Evolutionary conservation across 2,888 invertebrate genomes (phyloP).

Genomic region (Aphodius granarius): DNA sequence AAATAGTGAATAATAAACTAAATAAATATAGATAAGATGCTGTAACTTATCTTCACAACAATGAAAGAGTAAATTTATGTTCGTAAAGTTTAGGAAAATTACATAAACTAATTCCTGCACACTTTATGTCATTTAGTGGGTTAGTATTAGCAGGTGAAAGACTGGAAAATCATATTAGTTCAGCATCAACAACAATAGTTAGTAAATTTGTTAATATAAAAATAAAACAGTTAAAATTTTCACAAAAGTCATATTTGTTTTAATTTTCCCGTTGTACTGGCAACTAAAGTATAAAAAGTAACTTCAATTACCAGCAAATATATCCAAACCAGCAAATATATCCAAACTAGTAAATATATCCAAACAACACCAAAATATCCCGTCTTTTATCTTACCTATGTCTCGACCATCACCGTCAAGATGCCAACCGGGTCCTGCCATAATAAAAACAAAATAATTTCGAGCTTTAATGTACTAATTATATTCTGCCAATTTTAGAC

Average conservation of each 20-base stretch:
- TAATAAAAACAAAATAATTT: conserved; percentile 6
- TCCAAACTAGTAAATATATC: background rate
- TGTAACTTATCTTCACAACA: too few species aligned
- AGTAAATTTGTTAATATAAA: too few species aligned
- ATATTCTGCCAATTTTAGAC: background rate
- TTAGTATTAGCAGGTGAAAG: too few species aligned
- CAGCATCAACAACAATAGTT: too few species aligned
- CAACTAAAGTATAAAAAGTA: background rate
- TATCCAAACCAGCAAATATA: background rate
- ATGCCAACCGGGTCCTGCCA: background rate
- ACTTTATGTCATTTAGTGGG: too few species aligned
- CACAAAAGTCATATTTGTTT: background rate
- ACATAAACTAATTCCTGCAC: too few species aligned
- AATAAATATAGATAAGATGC: too few species aligned
- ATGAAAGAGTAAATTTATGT: too few species aligned
- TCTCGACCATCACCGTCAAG: background rate
- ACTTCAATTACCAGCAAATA: background rate
- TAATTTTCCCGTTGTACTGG: background rate
- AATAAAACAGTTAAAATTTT: background rate
- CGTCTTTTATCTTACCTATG: conserved; percentile 5
- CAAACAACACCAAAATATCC: background rate
- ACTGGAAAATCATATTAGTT: too few species aligned
- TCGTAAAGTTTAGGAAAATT: too few species aligned
- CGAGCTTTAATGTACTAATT: background rate
- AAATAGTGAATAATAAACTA: too few species aligned